These are phyloP conservation scores for Chrysaora quinquecirrha DNA, from an alignment of 30 jellyfish, hydroid and myxozoan genomes.

Conservation along the genomic window DNA sequence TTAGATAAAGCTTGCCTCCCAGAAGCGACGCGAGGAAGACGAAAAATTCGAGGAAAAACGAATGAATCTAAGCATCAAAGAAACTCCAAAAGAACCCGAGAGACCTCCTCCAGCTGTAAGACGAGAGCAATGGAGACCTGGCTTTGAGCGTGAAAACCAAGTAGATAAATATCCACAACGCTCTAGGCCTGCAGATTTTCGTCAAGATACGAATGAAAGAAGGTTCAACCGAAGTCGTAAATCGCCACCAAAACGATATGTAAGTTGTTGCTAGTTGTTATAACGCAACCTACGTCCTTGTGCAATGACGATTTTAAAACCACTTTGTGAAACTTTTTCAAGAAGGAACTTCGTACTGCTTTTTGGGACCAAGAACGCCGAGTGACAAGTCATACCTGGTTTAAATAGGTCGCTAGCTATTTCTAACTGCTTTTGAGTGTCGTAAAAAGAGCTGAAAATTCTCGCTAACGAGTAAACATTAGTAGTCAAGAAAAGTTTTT, in stretches of 20 bases:
- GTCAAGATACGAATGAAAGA: slow-evolving; percentile 38
- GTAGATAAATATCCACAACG: slow-evolving; percentile 12
- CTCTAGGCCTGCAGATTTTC: slow-evolving; percentile 31
- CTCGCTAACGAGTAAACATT: no score
- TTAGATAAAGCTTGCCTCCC: slow-evolving; percentile 85
- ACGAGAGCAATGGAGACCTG: slow-evolving; percentile 52
- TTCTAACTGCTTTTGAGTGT: no score
- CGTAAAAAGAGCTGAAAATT: no score
- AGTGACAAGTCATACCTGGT: no score
- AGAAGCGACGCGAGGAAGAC: slow-evolving; percentile 86
- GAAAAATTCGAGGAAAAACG: slow-evolving; percentile 88
- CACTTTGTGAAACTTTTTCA: no score
- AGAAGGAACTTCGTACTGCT: no score
- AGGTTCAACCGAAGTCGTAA: slow-evolving; percentile 37
- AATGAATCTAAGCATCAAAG: slow-evolving; percentile 53
- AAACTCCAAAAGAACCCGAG: slow-evolving; percentile 34
- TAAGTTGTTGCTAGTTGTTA: no score
- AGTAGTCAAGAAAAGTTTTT: no score
- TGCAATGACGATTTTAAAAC: no score
- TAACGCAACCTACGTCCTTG: no score
- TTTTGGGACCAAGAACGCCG: no score
- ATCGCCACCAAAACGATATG: slow-evolving; percentile 50
- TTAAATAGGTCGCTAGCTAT: no score
- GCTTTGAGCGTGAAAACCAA: slow-evolving; percentile 31
- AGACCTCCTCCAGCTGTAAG: slow-evolving; percentile 25